A percentile compares a stretch with the other conserved stretches of the same genome.
Evolutionary conservation across 2,797 vertebrate species (phyloP).

Genomic region (Xenops minutus): DNA sequence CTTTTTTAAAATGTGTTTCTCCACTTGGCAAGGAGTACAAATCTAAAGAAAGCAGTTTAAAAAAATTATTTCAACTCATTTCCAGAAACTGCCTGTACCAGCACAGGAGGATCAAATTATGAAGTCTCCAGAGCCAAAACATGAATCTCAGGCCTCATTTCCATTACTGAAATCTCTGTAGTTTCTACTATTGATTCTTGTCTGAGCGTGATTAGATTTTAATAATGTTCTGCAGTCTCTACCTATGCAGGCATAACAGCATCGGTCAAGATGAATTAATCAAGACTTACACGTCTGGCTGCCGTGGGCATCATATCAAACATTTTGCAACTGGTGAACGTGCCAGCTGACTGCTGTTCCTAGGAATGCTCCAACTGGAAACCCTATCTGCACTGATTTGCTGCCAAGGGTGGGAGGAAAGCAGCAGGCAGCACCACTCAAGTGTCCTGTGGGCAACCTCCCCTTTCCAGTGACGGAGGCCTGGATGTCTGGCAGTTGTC

Average conservation of each 20-base stretch:
- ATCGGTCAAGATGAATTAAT: conserved; percentile 42
- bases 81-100: conserved; percentile 41
- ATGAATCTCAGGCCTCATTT: conserved; percentile 35
- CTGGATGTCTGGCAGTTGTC: not conserved
- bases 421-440: conserved; percentile 11
- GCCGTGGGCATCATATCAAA: conserved; percentile 16
- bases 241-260: not conserved
- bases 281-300: not conserved
- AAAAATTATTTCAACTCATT: conserved; percentile 35
- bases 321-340: not conserved
- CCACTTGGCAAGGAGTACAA: conserved; percentile 6
- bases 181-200: conserved; percentile 39
- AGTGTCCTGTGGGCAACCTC: not conserved
- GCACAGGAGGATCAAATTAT: conserved; percentile 45
- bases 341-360: conserved; percentile 39
- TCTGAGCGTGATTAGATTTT: conserved; percentile 5
- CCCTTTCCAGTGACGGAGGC: conserved; percentile 2
- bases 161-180: conserved; percentile 43
- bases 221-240: conserved; percentile 12
- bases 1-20: conserved; percentile 33
- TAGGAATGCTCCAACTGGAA: conserved; percentile 38
- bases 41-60: conserved; percentile 54
- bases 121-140: conserved; percentile 31
- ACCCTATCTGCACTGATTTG: not conserved
- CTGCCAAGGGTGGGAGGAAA: conserved; percentile 34